phyloP scores from a whole-genome alignment of 1,140 invertebrate genomes.

The Cydia amplana region DNA sequence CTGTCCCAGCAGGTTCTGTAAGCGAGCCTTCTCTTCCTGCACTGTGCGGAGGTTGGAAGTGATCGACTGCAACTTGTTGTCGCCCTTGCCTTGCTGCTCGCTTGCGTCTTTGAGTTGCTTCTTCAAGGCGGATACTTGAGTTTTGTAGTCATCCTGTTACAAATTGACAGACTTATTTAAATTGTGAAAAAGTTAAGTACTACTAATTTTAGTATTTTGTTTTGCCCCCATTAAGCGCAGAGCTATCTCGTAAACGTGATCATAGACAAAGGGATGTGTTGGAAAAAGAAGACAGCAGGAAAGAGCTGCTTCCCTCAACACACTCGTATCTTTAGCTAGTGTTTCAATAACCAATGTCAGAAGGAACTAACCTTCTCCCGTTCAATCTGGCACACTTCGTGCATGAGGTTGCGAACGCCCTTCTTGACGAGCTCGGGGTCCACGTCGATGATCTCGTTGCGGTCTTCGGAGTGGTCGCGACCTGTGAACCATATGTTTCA shows the following conservation, averaged over 20 bases:
- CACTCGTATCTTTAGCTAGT: no score
- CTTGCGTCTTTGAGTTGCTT: slow-evolving; percentile 87
- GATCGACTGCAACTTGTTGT: slow-evolving; percentile 84
- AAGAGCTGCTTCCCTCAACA: no score
- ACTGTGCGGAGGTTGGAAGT: slow-evolving; percentile 82
- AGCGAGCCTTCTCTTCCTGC: slow-evolving; percentile 87
- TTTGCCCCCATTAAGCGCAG: no score
- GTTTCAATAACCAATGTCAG: no score
- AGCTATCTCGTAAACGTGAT: no score
- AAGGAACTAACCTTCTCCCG: slow-evolving; percentile 83
- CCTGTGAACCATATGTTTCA: slow-evolving; percentile 45
- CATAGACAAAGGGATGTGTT: no score
- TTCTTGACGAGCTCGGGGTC: slow-evolving; percentile 93
- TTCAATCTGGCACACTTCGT: slow-evolving; percentile 93
- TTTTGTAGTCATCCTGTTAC: slow-evolving; percentile 87
- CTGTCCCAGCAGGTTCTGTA: slow-evolving; percentile 86
- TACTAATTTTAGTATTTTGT: no score
- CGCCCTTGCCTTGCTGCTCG: slow-evolving; percentile 85
- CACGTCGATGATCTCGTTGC: slow-evolving; percentile 85
- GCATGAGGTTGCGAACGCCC: slow-evolving; percentile 92
- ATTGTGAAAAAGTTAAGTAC: neutral
- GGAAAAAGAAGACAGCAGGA: no score
- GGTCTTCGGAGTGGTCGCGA: slow-evolving; percentile 80
- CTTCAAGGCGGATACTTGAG: slow-evolving; percentile 83
- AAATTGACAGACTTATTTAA: neutral